phyloP scores from a whole-genome alignment of 1,140 invertebrate species.

The Saccostrea echinata region DNA sequence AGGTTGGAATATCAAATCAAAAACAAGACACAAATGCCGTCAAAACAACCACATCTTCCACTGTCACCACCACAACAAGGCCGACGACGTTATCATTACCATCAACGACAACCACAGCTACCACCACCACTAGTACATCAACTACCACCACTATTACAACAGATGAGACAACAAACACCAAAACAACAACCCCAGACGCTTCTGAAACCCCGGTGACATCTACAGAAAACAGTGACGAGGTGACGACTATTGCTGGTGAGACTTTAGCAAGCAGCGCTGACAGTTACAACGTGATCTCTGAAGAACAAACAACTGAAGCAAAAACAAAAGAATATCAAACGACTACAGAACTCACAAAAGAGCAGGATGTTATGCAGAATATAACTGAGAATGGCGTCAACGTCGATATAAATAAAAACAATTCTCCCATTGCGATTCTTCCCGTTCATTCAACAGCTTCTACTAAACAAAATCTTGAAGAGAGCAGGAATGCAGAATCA shows the following conservation, averaged over 20 bases:
- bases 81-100: not conserved
- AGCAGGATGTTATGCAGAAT: not conserved
- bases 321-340: not conserved
- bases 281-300: not conserved
- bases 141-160: not conserved
- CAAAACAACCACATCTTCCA: not conserved
- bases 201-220: not conserved
- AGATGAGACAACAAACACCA: not conserved
- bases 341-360: not conserved
- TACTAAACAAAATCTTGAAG: not conserved
- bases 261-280: not conserved
- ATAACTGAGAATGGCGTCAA: not conserved
- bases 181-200: not conserved
- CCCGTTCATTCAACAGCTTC: not conserved
- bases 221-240: not conserved
- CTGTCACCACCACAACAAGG: not conserved
- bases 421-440: not conserved
- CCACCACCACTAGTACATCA: not conserved
- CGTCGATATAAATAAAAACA: not conserved
- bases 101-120: not conserved
- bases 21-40: not conserved
- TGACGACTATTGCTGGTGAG: not conserved
- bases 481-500: not conserved
- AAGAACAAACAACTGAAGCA: conserved; percentile 5
- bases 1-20: not conserved